These are phyloP conservation scores for Blennius ocellaris DNA, from an alignment of 2,113 vertebrate genomes.

Conservation along the genomic window DNA sequence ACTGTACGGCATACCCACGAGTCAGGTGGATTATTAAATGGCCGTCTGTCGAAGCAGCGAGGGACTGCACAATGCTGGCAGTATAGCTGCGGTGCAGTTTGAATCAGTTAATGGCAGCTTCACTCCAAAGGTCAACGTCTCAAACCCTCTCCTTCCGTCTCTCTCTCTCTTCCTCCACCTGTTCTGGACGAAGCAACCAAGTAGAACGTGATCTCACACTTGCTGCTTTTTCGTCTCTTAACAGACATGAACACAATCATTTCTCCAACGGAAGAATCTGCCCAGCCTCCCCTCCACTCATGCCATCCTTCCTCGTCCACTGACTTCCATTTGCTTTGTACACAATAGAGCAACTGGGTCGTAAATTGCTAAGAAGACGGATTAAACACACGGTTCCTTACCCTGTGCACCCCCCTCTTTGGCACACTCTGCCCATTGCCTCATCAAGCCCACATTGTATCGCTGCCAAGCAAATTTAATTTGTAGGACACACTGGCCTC, in stretches of 20 bases:
- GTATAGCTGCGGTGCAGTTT: constrained; percentile 30
- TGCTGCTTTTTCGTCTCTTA: background rate
- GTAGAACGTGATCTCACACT: constrained; percentile 31
- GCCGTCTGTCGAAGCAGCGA: constrained; percentile 45
- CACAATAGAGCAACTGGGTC: background rate
- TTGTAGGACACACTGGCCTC: constrained; percentile 63
- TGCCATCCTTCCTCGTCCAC: background rate
- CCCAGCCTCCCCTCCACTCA: background rate
- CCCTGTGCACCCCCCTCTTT: background rate
- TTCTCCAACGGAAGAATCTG: constrained; percentile 6
- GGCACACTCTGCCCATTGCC: constrained; percentile 4
- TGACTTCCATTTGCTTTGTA: background rate
- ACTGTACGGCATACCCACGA: constrained; percentile 11
- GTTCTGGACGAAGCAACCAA: constrained; percentile 4
- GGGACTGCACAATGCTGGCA: constrained; percentile 17
- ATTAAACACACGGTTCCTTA: background rate
- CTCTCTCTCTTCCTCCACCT: constrained; percentile 35
- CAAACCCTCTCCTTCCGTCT: constrained; percentile 20
- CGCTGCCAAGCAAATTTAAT: constrained; percentile 80
- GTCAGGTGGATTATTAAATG: constrained; percentile 58
- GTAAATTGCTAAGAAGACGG: constrained; percentile 4
- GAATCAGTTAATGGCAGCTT: constrained; percentile 47
- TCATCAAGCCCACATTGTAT: constrained; percentile 67
- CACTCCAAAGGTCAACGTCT: constrained; percentile 57
- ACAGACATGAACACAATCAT: constrained; percentile 6